Evolutionary conservation across 2,888 invertebrate species (phyloP).

Genomic region (Leptogaster cylindrica): DNA sequence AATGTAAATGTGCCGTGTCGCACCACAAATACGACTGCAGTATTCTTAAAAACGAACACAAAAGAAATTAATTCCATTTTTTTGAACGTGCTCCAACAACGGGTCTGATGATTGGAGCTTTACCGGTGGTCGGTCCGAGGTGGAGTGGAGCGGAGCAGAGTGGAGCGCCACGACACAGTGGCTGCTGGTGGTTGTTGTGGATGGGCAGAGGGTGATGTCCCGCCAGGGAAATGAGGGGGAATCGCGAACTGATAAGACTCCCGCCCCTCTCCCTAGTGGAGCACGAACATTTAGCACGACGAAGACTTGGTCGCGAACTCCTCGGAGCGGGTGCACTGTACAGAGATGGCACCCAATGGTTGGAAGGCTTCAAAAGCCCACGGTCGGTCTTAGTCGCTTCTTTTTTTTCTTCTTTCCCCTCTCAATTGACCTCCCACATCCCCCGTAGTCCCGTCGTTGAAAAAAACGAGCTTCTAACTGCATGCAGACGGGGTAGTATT

Average conservation of each 20-base stretch:
- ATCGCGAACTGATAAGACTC: no score
- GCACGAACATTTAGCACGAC: constrained; percentile 36
- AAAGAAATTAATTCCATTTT: constrained; percentile 62
- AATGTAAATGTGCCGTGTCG: neutral
- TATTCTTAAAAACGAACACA: constrained; percentile 55
- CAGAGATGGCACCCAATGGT: constrained; percentile 13
- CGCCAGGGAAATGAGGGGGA: no score
- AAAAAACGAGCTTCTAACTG: neutral
- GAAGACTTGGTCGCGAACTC: constrained; percentile 8
- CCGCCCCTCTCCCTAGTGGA: constrained; percentile 15
- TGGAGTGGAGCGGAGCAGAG: constrained; percentile 1
- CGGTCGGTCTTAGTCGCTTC: constrained; percentile 14
- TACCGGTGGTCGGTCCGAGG: constrained; percentile 48
- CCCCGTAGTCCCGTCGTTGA: neutral
- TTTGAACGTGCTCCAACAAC: constrained; percentile 50
- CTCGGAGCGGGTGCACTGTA: constrained; percentile 28
- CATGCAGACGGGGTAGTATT: constrained; percentile 7
- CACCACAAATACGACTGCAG: constrained; percentile 46
- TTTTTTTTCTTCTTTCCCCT: neutral
- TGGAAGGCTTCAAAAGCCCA: constrained; percentile 32
- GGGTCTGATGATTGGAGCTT: constrained; percentile 49
- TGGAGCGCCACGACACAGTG: constrained; percentile 34
- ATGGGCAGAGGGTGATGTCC: neutral
- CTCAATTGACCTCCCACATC: neutral
- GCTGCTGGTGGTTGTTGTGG: constrained; percentile 22